A percentile compares a stretch with the other conserved stretches of the same genome.
phyloP scores from a whole-genome alignment of 2,888 invertebrate genomes.

The Agrilus mali region DNA sequence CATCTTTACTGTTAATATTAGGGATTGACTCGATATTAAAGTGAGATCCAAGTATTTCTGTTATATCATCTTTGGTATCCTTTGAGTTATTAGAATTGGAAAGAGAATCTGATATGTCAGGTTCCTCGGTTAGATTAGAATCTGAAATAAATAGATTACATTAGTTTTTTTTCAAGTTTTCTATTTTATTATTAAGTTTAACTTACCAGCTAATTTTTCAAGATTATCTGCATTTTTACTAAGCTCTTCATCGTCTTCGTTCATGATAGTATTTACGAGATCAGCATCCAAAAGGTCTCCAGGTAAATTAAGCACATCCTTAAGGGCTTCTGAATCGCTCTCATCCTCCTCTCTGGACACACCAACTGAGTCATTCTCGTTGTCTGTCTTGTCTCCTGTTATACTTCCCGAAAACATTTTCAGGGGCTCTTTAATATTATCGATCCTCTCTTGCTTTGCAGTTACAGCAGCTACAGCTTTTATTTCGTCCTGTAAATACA shows the following conservation, averaged over 20 bases:
- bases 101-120: slow-evolving; percentile 29
- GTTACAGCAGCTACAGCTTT: slow-evolving; percentile 55
- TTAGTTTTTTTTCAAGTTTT: too few relatives aligned
- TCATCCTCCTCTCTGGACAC: slow-evolving; percentile 32
- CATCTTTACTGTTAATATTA: slow-evolving; percentile 82
- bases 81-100: slow-evolving; percentile 33
- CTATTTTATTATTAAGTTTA: neutral
- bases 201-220: slow-evolving; percentile 35
- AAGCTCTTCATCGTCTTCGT: slow-evolving; percentile 43
- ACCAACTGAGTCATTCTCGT: slow-evolving; percentile 10
- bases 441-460: slow-evolving; percentile 44
- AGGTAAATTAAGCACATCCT: slow-evolving; percentile 51
- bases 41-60: slow-evolving; percentile 53
- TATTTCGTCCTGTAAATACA: slow-evolving; percentile 47
- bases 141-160: slow-evolving; percentile 16
- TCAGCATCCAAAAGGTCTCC: slow-evolving; percentile 53
- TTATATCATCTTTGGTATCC: slow-evolving; percentile 57
- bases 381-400: slow-evolving; percentile 12
- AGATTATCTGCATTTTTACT: slow-evolving; percentile 39
- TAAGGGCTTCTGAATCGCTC: slow-evolving; percentile 48
- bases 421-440: neutral
- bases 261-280: slow-evolving; percentile 55
- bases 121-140: slow-evolving; percentile 30
- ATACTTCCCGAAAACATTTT: slow-evolving; percentile 1
- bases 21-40: slow-evolving; percentile 70